phyloP scores from a whole-genome alignment of 2,797 vertebrate species.

The Stomatorhinus walkeri region DNA sequence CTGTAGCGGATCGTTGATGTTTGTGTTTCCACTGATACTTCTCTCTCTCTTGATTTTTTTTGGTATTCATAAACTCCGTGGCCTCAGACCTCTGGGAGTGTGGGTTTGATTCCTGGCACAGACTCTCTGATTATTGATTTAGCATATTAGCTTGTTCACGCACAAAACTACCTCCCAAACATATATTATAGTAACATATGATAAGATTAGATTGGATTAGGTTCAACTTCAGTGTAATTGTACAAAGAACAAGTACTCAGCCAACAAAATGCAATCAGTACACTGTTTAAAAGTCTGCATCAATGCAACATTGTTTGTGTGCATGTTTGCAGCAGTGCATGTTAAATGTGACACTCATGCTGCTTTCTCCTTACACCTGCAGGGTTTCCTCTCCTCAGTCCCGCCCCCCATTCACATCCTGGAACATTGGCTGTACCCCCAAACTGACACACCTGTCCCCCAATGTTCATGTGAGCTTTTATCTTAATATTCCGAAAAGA shows the following conservation, averaged over 20 bases:
- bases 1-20: not conserved
- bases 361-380: not conserved
- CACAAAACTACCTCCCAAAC: not conserved
- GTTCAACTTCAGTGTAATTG: not conserved
- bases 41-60: not conserved
- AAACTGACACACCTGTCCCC: not conserved
- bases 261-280: not conserved
- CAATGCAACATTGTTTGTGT: not conserved
- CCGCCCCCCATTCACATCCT: not conserved
- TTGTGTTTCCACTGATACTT: not conserved
- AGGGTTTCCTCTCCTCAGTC: not conserved
- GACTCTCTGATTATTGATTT: not conserved
- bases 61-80: not conserved
- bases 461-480: not conserved
- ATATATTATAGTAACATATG: not conserved
- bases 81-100: not conserved
- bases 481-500: not conserved
- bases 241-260: not conserved
- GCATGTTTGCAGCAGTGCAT: not conserved
- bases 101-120: not conserved
- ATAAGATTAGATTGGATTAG: not conserved
- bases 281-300: not conserved
- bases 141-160: not conserved
- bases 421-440: not conserved
- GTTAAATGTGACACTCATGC: not conserved